Base-by-base conservation (phyloP, 30 jellyfish, hydroid and myxozoan genomes). In the Phacellophora camtschatica region DNA sequence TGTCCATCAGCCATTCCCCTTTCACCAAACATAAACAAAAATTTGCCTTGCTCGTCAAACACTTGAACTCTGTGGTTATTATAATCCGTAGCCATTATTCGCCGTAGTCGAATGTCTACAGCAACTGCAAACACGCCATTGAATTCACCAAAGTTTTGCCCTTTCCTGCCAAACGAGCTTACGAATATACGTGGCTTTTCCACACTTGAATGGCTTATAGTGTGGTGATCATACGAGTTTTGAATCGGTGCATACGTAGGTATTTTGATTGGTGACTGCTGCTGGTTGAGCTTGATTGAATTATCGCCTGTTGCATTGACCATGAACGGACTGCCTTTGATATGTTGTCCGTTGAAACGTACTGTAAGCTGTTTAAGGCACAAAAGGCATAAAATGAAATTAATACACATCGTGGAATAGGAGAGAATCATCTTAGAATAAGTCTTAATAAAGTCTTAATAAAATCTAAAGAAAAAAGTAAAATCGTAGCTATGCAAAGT, bases 121-220 rank as follows among this genome's bases (percentile, higher is more conserved):
- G 98, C 98, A 0, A 91, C 96, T 3, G 84, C 98, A 70, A 91
- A 91, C 20, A 85, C 90, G 30, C 98, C 98, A 62, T 91, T 93
- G 64, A 91, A 91, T 54, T 91, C 95, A 7, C 96, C 98, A 67
- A 37, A 61, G 15, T 71, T 85, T 20, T 85, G 86, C 4, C 98
- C 98, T 36, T 96, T 86, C 51, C 92, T 43, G 5, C 98, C 98
- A 27, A 84, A 33, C 9, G 98, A 58, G 19, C 57, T 65, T 4
- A 84, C 74, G 49, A 58, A 82, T 0, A 61, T 29, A 9, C 91
- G 91, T 13, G 84, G 79, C 35, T 10, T 18, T 24, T 75, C 79
- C 61, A 35, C 51, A 24, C 77, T 61, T 27, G 53, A 66, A n/a
- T 29, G 69, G 73, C 29, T 33, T 5, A 45, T 46, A 5, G 8